A percentile compares a stretch with the other conserved stretches of the same genome.
These are phyloP conservation scores for Oasisia sp. DNA, from an alignment of 2,888 invertebrate genomes.

Conservation along the genomic window DNA sequence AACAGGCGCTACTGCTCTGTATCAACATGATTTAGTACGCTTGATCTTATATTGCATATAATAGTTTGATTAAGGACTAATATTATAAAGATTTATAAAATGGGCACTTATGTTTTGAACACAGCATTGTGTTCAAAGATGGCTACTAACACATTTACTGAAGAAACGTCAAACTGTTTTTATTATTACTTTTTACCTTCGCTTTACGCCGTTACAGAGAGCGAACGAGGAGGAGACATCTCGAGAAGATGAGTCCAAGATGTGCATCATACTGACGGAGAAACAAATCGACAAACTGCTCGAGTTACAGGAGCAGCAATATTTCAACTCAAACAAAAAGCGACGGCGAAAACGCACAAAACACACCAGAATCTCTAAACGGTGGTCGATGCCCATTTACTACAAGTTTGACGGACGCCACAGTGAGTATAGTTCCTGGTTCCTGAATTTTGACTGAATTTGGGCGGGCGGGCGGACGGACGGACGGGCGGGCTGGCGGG, in stretches of 20 bases:
- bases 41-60: no score
- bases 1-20: no score
- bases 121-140: no score
- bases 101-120: no score
- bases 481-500: no score
- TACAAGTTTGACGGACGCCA: constrained; percentile 20
- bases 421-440: neutral
- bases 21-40: no score
- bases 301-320: neutral
- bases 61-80: no score
- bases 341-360: neutral
- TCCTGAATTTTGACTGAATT: no score
- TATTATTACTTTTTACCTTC: neutral
- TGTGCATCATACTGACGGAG: constrained; percentile 19
- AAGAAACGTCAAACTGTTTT: no score
- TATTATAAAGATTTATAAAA: no score
- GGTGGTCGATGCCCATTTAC: constrained; percentile 18
- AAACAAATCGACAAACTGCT: constrained; percentile 22
- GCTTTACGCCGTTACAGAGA: neutral
- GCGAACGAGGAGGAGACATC: neutral
- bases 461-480: no score
- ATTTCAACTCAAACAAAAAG: neutral
- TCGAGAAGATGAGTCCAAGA: neutral
- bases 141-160: no score
- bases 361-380: neutral